These are phyloP conservation scores for Psilanteris sp. DNA, from an alignment of 1,140 invertebrate species.

Conservation along the genomic window DNA sequence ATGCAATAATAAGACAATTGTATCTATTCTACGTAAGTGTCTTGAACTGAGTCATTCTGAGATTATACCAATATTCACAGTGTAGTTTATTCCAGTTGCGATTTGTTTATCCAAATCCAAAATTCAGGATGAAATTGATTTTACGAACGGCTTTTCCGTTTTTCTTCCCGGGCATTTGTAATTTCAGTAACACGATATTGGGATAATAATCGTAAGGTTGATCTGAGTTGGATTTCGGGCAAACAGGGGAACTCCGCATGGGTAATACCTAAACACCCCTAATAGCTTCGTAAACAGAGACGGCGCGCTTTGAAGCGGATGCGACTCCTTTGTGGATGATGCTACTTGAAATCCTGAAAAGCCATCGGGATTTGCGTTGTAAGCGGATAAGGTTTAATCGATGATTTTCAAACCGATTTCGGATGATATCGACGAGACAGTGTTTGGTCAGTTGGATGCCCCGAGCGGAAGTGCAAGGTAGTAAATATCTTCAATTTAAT, in stretches of 20 bases:
- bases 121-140: too few relatives aligned
- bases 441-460: conserved; percentile 77
- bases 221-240: conserved; percentile 52
- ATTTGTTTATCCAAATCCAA: too few relatives aligned
- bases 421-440: conserved; percentile 66
- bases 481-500: conserved; percentile 14
- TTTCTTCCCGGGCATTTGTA: conserved; percentile 39
- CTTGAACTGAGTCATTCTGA: too few relatives aligned
- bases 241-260: conserved; percentile 50
- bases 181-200: conserved; percentile 42
- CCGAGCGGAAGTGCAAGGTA: conserved; percentile 37
- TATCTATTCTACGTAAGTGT: too few relatives aligned
- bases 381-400: conserved; percentile 79
- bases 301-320: conserved; percentile 72
- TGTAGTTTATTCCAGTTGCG: too few relatives aligned
- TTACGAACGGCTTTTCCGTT: too few relatives aligned
- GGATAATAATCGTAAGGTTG: conserved; percentile 41
- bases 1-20: too few relatives aligned
- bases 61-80: too few relatives aligned
- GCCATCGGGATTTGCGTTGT: conserved; percentile 76
- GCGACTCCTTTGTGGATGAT: conserved; percentile 65
- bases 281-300: conserved; percentile 79
- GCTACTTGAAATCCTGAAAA: conserved; percentile 71
- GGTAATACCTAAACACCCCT: conserved; percentile 74
- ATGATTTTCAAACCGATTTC: conserved; percentile 71